A percentile compares a stretch with the other conserved stretches of the same genome.
Evolutionary conservation across 2,113 vertebrate genomes (phyloP).

Genomic region (Haemorhous mexicanus): DNA sequence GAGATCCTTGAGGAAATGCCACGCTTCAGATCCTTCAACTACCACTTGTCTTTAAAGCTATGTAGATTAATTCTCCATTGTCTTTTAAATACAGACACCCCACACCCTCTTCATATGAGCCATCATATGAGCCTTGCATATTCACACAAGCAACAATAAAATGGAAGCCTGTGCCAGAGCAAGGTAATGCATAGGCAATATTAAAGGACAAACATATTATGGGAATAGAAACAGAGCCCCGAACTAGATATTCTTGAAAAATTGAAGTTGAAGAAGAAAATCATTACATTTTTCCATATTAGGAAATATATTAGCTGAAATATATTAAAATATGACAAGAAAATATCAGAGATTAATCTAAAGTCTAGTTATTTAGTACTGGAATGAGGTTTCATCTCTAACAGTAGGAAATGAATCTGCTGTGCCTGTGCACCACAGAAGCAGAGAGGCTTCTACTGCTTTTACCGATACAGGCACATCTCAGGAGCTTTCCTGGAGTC

Average conservation of each 20-base stretch:
- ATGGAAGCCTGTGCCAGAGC: not conserved
- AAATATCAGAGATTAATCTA: not conserved
- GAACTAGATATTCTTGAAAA: not conserved
- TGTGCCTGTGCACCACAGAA: not conserved
- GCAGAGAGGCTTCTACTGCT: not conserved
- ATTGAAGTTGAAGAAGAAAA: not conserved
- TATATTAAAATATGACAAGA: not conserved
- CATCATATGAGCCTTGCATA: not conserved
- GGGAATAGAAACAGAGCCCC: not conserved
- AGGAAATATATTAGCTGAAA: not conserved
- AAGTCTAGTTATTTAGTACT: not conserved
- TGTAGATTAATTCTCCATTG: constrained; percentile 31
- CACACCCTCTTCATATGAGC: not conserved
- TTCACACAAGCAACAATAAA: constrained; percentile 11
- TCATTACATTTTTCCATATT: too few species aligned
- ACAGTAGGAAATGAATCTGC: not conserved
- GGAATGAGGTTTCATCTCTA: not conserved
- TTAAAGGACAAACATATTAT: not conserved
- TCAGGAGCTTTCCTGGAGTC: not conserved
- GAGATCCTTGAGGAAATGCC: constrained; percentile 44
- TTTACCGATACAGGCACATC: not conserved
- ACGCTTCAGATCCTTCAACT: constrained; percentile 47
- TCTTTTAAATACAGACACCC: not conserved
- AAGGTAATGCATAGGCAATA: not conserved
- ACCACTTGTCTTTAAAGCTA: constrained; percentile 31